Percentiles rank a stretch among this genome's conserved stretches.
Evolutionary conservation across 2,797 vertebrate species (phyloP).

Genomic region (Sebastes vulpes): DNA sequence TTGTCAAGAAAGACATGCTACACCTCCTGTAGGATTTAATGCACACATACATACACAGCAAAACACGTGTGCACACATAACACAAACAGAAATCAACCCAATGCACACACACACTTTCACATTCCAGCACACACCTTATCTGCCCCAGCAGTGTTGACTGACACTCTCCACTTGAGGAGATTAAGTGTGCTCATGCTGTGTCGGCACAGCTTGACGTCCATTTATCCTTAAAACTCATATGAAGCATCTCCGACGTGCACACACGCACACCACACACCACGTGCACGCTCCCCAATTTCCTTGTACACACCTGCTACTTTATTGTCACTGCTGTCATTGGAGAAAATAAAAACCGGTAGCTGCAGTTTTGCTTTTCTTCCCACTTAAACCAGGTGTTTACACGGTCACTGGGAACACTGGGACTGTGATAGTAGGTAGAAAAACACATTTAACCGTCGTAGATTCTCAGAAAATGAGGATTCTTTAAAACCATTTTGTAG

Average conservation of each 20-base stretch:
- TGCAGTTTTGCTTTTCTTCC: not conserved
- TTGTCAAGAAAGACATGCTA: constrained; percentile 32
- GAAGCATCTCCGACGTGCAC: constrained; percentile 47
- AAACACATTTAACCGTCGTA: not conserved
- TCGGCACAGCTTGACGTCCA: constrained; percentile 70
- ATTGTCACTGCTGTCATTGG: constrained; percentile 10
- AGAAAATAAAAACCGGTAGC: not conserved
- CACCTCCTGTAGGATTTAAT: constrained; percentile 24
- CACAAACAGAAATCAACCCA: constrained; percentile 16
- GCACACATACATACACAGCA: not conserved
- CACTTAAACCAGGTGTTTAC: not conserved
- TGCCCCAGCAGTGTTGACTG: constrained; percentile 71
- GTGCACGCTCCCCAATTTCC: constrained; percentile 7
- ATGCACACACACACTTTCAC: not conserved
- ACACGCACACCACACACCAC: constrained; percentile 6
- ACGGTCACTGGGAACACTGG: not conserved
- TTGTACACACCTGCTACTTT: constrained; percentile 19
- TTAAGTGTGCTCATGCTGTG: constrained; percentile 76
- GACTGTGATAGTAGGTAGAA: not conserved
- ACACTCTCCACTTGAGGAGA: constrained; percentile 74
- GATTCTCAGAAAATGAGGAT: not conserved
- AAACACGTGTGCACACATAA: not conserved
- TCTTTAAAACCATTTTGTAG: constrained; percentile 17
- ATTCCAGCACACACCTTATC: constrained; percentile 67
- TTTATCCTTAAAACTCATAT: constrained; percentile 75